Conservation (phyloP, 1,140 invertebrate genomes). For the Rhizoglyphus robini region DNA sequence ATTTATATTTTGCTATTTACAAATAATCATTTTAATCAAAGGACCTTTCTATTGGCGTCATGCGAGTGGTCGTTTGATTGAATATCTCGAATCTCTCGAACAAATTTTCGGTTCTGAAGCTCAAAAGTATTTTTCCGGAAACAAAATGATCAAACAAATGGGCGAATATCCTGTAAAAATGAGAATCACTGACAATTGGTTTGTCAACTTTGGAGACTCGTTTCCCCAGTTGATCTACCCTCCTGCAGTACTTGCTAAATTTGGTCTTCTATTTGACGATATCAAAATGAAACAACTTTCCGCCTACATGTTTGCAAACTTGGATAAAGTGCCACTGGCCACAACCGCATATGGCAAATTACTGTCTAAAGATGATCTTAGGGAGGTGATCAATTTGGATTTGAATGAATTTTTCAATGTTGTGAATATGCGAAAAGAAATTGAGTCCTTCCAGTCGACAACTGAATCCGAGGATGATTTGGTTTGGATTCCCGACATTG, state of each 20-base stretch:
- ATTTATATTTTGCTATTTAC: too few relatives aligned
- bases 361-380: background rate
- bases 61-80: too few relatives aligned
- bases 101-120: background rate
- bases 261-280: constrained; percentile 8
- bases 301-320: background rate
- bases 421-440: background rate
- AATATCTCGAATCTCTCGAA: too few relatives aligned
- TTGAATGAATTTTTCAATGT: background rate
- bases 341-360: too few relatives aligned
- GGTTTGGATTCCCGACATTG: too few relatives aligned
- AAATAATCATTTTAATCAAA: too few relatives aligned
- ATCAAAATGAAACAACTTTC: constrained; percentile 12
- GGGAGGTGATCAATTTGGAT: background rate
- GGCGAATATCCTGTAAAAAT: constrained; percentile 4
- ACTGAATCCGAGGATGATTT: too few relatives aligned
- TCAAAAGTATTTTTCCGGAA: background rate
- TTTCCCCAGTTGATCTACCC: background rate
- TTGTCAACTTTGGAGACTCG: constrained; percentile 15
- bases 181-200: background rate
- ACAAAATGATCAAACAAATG: constrained; percentile 11
- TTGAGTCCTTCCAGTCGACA: too few relatives aligned
- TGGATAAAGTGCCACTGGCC: too few relatives aligned
- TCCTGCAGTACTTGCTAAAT: background rate
- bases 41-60: too few relatives aligned